Conservation (phyloP, 2,888 invertebrate species). For the Machimus atricapillus region DNA sequence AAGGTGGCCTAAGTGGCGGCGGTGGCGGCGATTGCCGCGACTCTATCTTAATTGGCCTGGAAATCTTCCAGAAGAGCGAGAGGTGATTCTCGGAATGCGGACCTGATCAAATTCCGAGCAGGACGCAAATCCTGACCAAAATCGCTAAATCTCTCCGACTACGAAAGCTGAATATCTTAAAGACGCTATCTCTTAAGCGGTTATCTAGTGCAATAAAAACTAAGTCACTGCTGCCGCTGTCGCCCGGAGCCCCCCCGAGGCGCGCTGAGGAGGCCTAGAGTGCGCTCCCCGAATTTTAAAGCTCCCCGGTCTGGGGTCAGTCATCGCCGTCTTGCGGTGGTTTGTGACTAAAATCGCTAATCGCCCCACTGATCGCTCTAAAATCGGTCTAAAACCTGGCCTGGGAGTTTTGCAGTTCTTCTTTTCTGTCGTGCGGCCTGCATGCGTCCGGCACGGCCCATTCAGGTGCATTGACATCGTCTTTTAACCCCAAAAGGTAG, state of each 20-base stretch:
- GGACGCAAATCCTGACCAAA: neutral
- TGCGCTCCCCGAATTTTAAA: conserved; percentile 23
- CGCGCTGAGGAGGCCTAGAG: neutral
- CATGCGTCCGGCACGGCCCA: neutral
- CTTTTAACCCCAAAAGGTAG: neutral
- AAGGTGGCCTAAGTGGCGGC: neutral
- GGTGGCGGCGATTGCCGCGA: neutral
- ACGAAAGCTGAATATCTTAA: neutral
- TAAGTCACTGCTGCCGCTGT: neutral
- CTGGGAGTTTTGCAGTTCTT: neutral
- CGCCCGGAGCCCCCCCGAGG: neutral
- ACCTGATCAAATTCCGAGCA: conserved; percentile 8
- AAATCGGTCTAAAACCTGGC: neutral
- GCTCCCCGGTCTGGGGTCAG: neutral
- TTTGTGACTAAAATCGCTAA: conserved; percentile 31
- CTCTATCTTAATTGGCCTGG: neutral
- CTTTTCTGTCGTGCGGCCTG: neutral
- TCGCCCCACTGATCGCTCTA: neutral
- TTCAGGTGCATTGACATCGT: conserved; percentile 12
- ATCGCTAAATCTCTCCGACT: neutral
- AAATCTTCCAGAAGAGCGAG: neutral
- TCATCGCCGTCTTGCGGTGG: neutral
- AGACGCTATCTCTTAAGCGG: neutral
- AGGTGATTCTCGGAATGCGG: neutral
- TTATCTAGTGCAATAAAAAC: conserved; percentile 24